Evolutionary conservation across 1,140 invertebrate species (phyloP), one percentile per base, ranked within the genome.

Genomic region (Luehdorfia chinensis): DNA sequence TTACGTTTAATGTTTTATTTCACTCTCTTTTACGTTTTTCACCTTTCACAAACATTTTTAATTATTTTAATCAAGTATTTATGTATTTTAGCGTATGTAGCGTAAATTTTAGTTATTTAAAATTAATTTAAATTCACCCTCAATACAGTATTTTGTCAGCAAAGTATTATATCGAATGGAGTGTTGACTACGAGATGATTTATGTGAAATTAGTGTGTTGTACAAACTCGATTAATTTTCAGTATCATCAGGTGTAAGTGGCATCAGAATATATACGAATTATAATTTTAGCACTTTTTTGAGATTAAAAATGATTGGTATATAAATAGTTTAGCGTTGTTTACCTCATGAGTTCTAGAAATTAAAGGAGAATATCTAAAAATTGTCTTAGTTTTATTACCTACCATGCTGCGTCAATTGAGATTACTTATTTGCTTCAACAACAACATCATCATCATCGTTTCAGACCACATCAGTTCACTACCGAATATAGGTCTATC

Each of bases 291-390:
- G 56, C 45, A 49, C 36, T 51, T 65, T 66, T 66, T 73, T 71
- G 71, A 66, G 62, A 74, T 69, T 70, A 59, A 64, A 65, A 67
- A 53, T 53, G 48, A 68, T 79, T 79, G 68, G 72, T 74, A 75
- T 66, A 72, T 53, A 68, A 60, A 66, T 81, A 81, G 70, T 64
- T 74, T 80, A 84, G 78, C 67, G 65, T 80, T 79, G 76, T 85
- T 83, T 85, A 85, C 81, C 81, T 85, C 81, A 85, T 85, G 78
- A 85, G 71, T 83, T 85, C 74, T 85, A 85, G 81, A 65, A 72
- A 85, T 76, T 76, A 85, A 85, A 85, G 67, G 67, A 81, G 64
- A 80, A 75, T 79, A 80, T 79, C 59, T 67, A 67, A 74, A 67
- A 51, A 23, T 64, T 37, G 23, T 32, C 13, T 45, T 55, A 6